phyloP scores from a whole-genome alignment of 64 coral and sea anemone genomes.

The Pocillopora damicornis region DNA sequence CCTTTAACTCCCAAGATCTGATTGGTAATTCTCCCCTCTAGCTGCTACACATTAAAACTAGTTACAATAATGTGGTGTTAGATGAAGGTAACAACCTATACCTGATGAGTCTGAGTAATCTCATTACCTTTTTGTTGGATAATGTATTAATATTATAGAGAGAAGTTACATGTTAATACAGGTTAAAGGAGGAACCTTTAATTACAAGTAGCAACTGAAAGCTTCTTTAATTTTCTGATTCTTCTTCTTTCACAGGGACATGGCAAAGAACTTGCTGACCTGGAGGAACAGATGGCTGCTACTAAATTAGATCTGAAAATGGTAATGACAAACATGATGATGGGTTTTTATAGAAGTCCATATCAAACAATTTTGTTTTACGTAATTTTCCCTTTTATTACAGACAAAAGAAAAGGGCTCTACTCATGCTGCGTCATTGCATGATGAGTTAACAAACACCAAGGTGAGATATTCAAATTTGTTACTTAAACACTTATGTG shows the following conservation, averaged over 20 bases:
- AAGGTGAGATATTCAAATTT: constrained; percentile 56
- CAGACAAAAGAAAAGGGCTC: constrained; percentile 69
- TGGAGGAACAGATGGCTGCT: constrained; percentile 85
- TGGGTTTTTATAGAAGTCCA: background rate
- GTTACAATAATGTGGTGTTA: too few relatives aligned
- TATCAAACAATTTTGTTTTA: background rate
- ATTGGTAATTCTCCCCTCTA: too few relatives aligned
- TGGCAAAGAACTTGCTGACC: constrained; percentile 72
- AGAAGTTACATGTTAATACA: too few relatives aligned
- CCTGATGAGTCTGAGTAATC: too few relatives aligned
- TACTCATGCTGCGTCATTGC: constrained; percentile 50
- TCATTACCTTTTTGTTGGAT: too few relatives aligned
- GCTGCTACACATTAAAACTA: too few relatives aligned
- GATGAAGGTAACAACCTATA: too few relatives aligned
- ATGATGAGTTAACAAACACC: constrained; percentile 68
- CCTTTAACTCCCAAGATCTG: too few relatives aligned
- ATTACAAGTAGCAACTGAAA: too few relatives aligned
- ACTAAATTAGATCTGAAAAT: constrained; percentile 92
- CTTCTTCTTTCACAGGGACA: constrained; percentile 43
- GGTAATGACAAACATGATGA: constrained; percentile 23
- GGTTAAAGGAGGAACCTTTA: too few relatives aligned
- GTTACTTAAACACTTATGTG: too few relatives aligned
- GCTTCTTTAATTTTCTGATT: background rate
- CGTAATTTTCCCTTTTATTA: background rate
- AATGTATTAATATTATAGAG: too few relatives aligned